Percentiles rank a stretch among this genome's conserved stretches.
phyloP scores from a whole-genome alignment of 2,888 invertebrate species.

The Thymelicus acteon region DNA sequence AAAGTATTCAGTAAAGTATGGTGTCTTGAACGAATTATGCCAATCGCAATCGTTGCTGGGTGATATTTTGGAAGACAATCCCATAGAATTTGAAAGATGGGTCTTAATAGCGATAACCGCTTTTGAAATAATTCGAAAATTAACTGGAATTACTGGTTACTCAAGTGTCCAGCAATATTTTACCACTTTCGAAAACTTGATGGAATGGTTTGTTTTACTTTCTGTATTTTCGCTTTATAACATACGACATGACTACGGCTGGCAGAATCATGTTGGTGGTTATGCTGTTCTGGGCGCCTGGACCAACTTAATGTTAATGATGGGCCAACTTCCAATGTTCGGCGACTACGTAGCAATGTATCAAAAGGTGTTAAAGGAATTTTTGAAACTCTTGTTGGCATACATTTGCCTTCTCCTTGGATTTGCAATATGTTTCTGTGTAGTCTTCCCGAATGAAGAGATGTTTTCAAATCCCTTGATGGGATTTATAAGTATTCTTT shows the following conservation, averaged over 20 bases:
- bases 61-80: conserved; percentile 89
- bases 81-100: conserved; percentile 92
- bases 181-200: conserved; percentile 92
- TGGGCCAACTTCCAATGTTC: conserved; percentile 94
- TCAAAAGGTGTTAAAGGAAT: conserved; percentile 93
- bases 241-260: conserved; percentile 90
- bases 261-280: conserved; percentile 95
- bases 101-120: conserved; percentile 90
- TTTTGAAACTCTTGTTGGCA: conserved; percentile 91
- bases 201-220: conserved; percentile 94
- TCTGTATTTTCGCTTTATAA: conserved; percentile 93
- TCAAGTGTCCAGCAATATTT: conserved; percentile 91
- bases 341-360: conserved; percentile 97
- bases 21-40: conserved; percentile 88
- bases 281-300: conserved; percentile 94
- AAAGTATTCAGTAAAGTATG: conserved; percentile 74
- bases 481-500: conserved; percentile 92
- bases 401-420: conserved; percentile 93
- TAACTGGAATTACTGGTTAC: conserved; percentile 92
- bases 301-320: conserved; percentile 95
- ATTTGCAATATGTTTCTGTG: conserved; percentile 94
- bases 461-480: conserved; percentile 93
- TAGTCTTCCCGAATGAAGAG: conserved; percentile 92
- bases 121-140: conserved; percentile 90
- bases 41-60: conserved; percentile 90